A percentile compares a stretch with the other conserved stretches of the same genome.
Evolutionary conservation across 2,888 invertebrate genomes (phyloP).

Genomic region (Lapara coniferarum): DNA sequence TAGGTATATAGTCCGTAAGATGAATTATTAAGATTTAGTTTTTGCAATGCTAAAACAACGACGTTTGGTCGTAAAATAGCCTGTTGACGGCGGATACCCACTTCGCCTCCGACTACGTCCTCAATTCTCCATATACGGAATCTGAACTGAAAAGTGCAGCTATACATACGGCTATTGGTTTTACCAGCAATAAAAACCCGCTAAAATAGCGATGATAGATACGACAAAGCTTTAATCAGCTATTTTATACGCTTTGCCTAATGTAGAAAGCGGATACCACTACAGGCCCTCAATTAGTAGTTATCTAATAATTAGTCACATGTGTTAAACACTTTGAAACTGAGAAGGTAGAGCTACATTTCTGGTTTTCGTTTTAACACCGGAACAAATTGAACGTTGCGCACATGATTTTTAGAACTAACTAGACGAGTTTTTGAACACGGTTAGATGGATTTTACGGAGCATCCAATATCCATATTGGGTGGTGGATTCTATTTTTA

Average conservation of each 20-base stretch:
- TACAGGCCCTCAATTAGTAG: slow-evolving; percentile 9
- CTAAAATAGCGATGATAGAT: slow-evolving; percentile 37
- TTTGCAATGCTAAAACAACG: slow-evolving; percentile 1
- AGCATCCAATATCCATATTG: neutral
- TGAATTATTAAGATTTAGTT: slow-evolving; percentile 8
- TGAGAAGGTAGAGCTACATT: neutral
- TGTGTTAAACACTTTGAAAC: slow-evolving; percentile 9
- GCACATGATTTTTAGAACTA: slow-evolving; percentile 14
- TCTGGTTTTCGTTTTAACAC: slow-evolving; percentile 21
- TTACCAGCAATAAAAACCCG: slow-evolving; percentile 39
- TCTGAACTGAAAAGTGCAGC: slow-evolving; percentile 36
- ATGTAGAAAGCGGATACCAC: neutral
- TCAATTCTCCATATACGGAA: slow-evolving; percentile 35
- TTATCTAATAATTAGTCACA: slow-evolving; percentile 20
- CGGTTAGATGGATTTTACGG: slow-evolving; percentile 10
- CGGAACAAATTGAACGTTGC: slow-evolving; percentile 21
- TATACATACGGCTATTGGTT: slow-evolving; percentile 34
- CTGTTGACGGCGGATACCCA: slow-evolving; percentile 23
- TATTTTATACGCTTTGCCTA: slow-evolving; percentile 12
- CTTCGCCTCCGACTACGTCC: slow-evolving; percentile 33
- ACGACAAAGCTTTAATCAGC: slow-evolving; percentile 26
- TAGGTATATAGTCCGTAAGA: neutral
- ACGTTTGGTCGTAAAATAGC: slow-evolving; percentile 28
- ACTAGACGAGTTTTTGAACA: slow-evolving; percentile 18
- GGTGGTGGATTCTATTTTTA: neutral